phyloP scores from a whole-genome alignment of 30 jellyfish, hydroid and myxozoan species.

The Chironex yamaguchii region DNA sequence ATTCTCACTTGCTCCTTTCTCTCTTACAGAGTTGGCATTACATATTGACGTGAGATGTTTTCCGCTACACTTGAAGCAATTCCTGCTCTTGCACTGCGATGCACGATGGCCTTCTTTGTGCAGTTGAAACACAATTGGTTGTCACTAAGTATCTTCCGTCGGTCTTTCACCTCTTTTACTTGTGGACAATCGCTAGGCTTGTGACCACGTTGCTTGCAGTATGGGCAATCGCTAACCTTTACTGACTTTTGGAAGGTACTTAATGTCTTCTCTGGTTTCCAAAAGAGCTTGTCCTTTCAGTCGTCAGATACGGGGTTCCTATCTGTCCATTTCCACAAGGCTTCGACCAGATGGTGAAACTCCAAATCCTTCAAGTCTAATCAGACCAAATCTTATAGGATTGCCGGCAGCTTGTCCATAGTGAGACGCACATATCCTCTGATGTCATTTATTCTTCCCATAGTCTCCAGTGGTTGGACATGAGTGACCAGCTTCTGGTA shows the following conservation, averaged over 20 bases:
- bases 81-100: conserved; percentile 30
- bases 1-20: conserved; percentile 26
- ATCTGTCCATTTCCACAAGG: conserved; percentile 75
- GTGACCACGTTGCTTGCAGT: conserved; percentile 42
- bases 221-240: conserved; percentile 13
- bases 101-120: conserved; percentile 68
- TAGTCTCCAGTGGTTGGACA: conserved; percentile 79
- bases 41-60: conserved; percentile 82
- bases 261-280: too few relatives aligned
- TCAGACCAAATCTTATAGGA: conserved; percentile 73
- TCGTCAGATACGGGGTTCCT: conserved; percentile 66
- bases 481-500: conserved; percentile 59
- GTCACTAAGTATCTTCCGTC: conserved; percentile 32
- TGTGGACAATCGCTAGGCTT: conserved; percentile 36
- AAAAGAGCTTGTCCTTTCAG: background rate
- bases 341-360: conserved; percentile 55
- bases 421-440: conserved; percentile 65
- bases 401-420: conserved; percentile 69
- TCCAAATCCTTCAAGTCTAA: conserved; percentile 77
- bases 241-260: too few relatives aligned
- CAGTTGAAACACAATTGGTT: conserved; percentile 78
- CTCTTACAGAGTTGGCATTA: conserved; percentile 12
- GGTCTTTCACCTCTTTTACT: conserved; percentile 15
- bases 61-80: conserved; percentile 55
- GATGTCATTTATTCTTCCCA: conserved; percentile 72